A percentile compares a stretch with the other conserved stretches of the same genome.
phyloP scores from a whole-genome alignment of 2,113 vertebrate species.

The Entelurus aequoreus region DNA sequence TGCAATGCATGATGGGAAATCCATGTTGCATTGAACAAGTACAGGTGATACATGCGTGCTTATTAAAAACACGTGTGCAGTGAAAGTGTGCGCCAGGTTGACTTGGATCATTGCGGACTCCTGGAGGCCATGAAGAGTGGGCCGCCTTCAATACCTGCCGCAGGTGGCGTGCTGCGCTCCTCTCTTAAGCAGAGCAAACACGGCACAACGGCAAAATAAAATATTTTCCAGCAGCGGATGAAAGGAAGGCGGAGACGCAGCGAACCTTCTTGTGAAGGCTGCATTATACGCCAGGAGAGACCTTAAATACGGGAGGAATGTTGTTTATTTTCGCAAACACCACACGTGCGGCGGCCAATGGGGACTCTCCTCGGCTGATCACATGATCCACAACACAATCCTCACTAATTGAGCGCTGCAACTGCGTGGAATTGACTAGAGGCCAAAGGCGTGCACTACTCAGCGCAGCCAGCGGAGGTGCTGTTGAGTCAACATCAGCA shows the following conservation, averaged over 20 bases:
- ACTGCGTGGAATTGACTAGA: no score
- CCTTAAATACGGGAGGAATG: constrained; percentile 58
- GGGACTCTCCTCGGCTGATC: neutral
- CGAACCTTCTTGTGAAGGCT: no score
- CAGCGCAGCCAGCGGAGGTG: no score
- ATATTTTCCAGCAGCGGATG: constrained; percentile 66
- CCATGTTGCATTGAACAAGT: no score
- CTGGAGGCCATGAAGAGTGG: constrained; percentile 4
- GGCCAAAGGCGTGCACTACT: no score
- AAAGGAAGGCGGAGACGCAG: constrained; percentile 25
- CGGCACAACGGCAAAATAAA: constrained; percentile 67
- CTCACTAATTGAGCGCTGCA: no score
- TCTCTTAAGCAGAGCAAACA: constrained; percentile 64
- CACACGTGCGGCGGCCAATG: constrained; percentile 8
- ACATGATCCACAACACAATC: neutral
- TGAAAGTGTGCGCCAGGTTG: no score
- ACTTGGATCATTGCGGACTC: neutral
- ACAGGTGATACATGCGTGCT: no score
- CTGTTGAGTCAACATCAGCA: no score
- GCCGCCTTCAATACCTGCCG: constrained; percentile 41
- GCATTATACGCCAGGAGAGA: constrained; percentile 28
- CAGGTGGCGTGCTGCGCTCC: constrained; percentile 34
- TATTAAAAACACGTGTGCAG: no score
- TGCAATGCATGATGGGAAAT: no score
- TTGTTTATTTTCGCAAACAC: constrained; percentile 65